Evolutionary conservation across 2,888 invertebrate genomes (phyloP), one percentile per base, ranked within the genome.

Genomic region (Colletes collaris): DNA sequence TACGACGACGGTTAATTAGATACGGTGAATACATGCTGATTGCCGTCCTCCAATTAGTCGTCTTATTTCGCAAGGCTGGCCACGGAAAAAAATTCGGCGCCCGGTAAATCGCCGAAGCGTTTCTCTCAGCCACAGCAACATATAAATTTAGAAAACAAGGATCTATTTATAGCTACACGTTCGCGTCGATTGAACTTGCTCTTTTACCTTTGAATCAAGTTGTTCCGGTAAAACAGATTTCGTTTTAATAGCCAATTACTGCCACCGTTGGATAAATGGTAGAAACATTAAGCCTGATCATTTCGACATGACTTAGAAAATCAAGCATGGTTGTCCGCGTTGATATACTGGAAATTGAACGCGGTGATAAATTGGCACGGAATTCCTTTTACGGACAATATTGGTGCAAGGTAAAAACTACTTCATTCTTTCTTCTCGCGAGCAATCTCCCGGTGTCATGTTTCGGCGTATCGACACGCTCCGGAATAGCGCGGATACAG

Each of bases 201-300:
- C 27, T 60, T 62, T 55, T 60, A 62, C 66, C 59, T 8, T 40
- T 11, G 65, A 46, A 73, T 62, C 65, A 59, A 73, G 44, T 76
- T 50, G 76, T 66, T 44, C 49, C 27, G 13, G 27, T 53, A 50
- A 62, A 76, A 62, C 60, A 65, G 66, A 73, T 73, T 73, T 76
- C 72, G 49, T 72, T 76, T 66, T 76, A 76, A 76, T 76, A 59
- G 73, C 60, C 73, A 73, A 73, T 76, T 76, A 73, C 76, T 60
- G 65, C 40, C 60, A 52, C 64, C 58, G 16, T 13, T 16, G 53
- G 27, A 59, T 76, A 59, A 66, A 76, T 53, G 53, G 53, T 11
- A 37, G 49, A 40, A 44, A 60, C 60, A 66, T 73, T 73, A 65
- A 4, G 66, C 19, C 40, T 62, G 76, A 65, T 56, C 52, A 27